Evolutionary conservation across 2,888 invertebrate genomes (phyloP).

Genomic region (Polydrusus cervinus): DNA sequence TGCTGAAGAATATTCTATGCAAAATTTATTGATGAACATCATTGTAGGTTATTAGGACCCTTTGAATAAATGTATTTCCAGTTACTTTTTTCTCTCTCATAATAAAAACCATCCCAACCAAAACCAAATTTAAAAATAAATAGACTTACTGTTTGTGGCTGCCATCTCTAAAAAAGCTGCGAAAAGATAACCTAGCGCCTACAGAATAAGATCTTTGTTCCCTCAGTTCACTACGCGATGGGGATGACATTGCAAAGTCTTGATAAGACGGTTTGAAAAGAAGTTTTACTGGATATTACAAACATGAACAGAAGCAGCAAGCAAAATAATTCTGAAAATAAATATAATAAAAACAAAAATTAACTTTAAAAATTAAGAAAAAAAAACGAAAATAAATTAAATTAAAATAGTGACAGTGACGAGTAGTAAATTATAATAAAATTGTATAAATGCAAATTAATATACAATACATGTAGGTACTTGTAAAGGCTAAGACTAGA

Average conservation of each 20-base stretch:
- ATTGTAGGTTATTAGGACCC: too few relatives aligned
- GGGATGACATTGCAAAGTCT: conserved; percentile 65
- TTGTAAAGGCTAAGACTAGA: too few relatives aligned
- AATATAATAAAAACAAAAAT: conserved; percentile 49
- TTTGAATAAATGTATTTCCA: too few relatives aligned
- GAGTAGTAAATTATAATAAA: too few relatives aligned
- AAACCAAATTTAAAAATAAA: conserved; percentile 47
- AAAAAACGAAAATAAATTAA: conserved; percentile 5
- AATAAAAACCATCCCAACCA: neutral
- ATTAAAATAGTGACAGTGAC: neutral
- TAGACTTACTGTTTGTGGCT: conserved; percentile 67
- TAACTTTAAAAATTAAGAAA: conserved; percentile 38
- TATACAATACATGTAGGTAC: too few relatives aligned
- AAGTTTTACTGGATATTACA: conserved; percentile 33
- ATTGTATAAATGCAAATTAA: too few relatives aligned
- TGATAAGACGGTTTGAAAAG: conserved; percentile 5
- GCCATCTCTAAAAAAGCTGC: conserved; percentile 69
- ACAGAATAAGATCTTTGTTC: conserved; percentile 68
- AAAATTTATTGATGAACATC: too few relatives aligned
- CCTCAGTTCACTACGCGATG: conserved; percentile 67
- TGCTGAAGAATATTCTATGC: too few relatives aligned
- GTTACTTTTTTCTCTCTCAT: too few relatives aligned
- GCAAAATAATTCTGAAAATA: conserved; percentile 51
- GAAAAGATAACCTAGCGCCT: conserved; percentile 65
- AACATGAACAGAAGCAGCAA: conserved; percentile 45